These are phyloP conservation scores for Serilophus lunatus DNA, from an alignment of 2,113 vertebrate species.

Conservation along the genomic window DNA sequence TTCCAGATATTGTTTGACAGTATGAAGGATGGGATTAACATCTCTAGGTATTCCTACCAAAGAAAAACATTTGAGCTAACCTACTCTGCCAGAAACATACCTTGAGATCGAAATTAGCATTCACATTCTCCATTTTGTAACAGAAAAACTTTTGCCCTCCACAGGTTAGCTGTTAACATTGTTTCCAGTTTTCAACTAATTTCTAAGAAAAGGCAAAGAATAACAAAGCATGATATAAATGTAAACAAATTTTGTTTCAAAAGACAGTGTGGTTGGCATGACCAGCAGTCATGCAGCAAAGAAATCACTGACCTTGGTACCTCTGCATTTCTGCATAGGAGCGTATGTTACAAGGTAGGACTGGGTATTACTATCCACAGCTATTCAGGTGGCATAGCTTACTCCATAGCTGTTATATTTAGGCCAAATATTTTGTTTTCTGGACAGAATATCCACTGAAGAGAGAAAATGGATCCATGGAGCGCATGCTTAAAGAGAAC, in stretches of 20 bases:
- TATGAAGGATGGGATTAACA: background rate
- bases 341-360: background rate
- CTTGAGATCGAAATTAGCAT: background rate
- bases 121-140: background rate
- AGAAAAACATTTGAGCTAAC: background rate
- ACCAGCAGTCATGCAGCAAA: background rate
- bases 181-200: background rate
- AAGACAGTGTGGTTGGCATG: background rate
- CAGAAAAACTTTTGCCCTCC: background rate
- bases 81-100: background rate
- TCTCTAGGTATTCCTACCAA: background rate
- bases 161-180: background rate
- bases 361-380: background rate
- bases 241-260: background rate
- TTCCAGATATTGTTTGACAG: constrained; percentile 3
- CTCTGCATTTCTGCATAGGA: background rate
- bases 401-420: background rate
- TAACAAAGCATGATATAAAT: background rate
- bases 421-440: background rate
- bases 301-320: background rate
- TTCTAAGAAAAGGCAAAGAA: background rate
- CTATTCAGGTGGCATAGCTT: background rate
- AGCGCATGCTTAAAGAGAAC: background rate
- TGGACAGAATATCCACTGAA: background rate
- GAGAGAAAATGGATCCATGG: background rate